phyloP scores from a whole-genome alignment of 1,140 invertebrate species.

The Polyergus mexicanus region DNA sequence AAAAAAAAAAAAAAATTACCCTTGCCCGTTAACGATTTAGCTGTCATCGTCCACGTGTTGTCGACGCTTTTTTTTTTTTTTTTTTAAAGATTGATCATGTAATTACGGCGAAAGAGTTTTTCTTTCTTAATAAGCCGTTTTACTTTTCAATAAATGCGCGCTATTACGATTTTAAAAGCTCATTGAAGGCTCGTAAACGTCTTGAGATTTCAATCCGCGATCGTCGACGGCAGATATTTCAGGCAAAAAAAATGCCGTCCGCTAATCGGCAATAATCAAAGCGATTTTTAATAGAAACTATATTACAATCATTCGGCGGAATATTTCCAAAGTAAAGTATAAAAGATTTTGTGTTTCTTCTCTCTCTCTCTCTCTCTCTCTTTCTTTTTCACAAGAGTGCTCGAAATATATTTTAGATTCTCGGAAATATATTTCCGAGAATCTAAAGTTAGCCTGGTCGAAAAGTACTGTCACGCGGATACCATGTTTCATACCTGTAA shows the following conservation, averaged over 20 bases:
- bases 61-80: conserved; percentile 2
- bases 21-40: conserved; percentile 14
- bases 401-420: too few species aligned
- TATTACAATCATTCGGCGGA: background rate
- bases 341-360: background rate
- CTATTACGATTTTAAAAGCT: conserved; percentile 49
- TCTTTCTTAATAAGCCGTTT: conserved; percentile 50
- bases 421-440: conserved; percentile 13
- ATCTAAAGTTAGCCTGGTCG: conserved; percentile 21
- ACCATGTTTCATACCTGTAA: background rate
- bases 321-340: background rate
- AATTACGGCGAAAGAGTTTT: conserved; percentile 39
- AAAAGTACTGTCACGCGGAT: conserved; percentile 23
- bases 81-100: conserved; percentile 23
- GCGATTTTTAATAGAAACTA: background rate
- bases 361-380: too few species aligned
- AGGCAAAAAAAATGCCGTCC: background rate
- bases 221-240: too few species aligned
- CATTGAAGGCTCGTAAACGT: conserved; percentile 16
- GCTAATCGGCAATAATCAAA: background rate
- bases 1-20: conserved; percentile 44
- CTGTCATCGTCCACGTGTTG: background rate
- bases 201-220: conserved; percentile 42
- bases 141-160: conserved; percentile 53
- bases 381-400: too few species aligned